Conservation (phyloP, 2,113 vertebrate species). For the Cepphus grylle region DNA sequence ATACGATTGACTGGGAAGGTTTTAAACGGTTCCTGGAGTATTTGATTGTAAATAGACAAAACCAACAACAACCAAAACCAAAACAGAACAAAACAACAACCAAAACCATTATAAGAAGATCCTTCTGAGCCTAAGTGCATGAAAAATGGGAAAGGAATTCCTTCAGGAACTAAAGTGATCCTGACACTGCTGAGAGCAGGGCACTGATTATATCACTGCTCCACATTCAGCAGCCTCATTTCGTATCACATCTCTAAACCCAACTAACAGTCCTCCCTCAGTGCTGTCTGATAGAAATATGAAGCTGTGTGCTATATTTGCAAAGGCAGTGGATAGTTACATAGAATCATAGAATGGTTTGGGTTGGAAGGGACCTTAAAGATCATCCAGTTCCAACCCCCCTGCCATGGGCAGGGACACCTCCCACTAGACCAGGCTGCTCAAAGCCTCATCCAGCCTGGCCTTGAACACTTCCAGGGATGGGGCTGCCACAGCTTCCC, state of each 20-base stretch:
- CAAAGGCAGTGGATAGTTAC: not conserved
- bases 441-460: not conserved
- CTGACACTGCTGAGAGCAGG: not conserved
- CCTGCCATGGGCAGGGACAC: not conserved
- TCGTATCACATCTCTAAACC: not conserved
- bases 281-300: not conserved
- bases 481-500: not conserved
- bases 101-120: not conserved
- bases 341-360: not conserved
- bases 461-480: not conserved
- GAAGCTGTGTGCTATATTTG: not conserved
- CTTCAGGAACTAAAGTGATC: not conserved
- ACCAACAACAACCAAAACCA: not conserved
- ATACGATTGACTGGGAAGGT: not conserved
- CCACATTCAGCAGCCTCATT: not conserved
- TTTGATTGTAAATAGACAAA: not conserved
- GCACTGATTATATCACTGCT: not conserved
- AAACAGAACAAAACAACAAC: not conserved
- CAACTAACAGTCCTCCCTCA: not conserved
- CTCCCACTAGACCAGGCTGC: not conserved
- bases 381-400: not conserved
- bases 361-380: not conserved
- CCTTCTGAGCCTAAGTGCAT: not conserved
- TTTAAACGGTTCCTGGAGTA: not conserved
- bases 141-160: not conserved